These are phyloP conservation scores for Plodia interpunctella DNA, from an alignment of 1,140 invertebrate species.

Conservation along the genomic window DNA sequence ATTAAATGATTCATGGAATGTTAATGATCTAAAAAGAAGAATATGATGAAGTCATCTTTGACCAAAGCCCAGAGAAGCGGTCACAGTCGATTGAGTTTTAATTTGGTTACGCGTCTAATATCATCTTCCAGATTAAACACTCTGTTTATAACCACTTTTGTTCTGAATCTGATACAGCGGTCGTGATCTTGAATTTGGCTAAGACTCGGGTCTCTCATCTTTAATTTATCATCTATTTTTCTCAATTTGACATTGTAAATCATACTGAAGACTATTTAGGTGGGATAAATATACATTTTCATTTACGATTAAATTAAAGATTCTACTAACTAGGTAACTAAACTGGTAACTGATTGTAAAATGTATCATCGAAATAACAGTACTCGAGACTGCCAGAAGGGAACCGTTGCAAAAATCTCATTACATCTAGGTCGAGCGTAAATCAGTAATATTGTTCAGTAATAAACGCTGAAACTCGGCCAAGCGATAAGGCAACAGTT, in stretches of 20 bases:
- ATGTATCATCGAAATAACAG: constrained; percentile 5
- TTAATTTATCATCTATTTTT: not conserved
- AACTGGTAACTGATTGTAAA: not conserved
- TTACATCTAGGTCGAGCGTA: constrained; percentile 26
- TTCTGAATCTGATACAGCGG: not conserved
- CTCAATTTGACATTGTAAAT: constrained; percentile 9
- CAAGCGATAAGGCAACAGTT: constrained; percentile 40
- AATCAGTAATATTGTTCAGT: constrained; percentile 42
- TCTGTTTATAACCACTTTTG: not conserved
- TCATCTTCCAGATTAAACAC: not conserved
- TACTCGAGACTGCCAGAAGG: constrained; percentile 6
- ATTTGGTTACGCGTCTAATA: not conserved
- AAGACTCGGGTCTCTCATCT: not conserved
- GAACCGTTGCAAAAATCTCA: not conserved
- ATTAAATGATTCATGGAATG: too few relatives aligned
- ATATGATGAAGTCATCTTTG: not conserved
- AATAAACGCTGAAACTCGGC: constrained; percentile 47
- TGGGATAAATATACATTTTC: too few relatives aligned
- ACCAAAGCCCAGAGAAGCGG: too few relatives aligned
- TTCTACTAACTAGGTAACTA: not conserved
- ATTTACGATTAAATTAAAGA: not conserved
- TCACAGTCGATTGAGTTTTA: not conserved
- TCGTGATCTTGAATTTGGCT: constrained; percentile 3
- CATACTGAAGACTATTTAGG: not conserved
- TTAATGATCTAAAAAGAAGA: too few relatives aligned